These are phyloP conservation scores for Macrobrachium rosenbergii DNA, from an alignment of 1,140 invertebrate species.

Conservation along the genomic window DNA sequence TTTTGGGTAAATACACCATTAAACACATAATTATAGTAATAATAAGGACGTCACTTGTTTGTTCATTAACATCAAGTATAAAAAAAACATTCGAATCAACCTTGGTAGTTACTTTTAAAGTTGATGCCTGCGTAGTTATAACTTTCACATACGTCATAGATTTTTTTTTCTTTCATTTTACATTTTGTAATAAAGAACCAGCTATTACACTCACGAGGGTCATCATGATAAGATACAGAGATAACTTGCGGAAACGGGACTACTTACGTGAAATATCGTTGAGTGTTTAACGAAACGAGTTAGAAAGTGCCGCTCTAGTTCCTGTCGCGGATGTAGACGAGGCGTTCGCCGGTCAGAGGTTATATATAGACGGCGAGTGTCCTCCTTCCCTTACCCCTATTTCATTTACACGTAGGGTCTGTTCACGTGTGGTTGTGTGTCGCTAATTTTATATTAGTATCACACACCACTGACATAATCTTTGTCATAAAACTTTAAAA, in stretches of 20 bases:
- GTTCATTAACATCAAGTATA: too few species aligned
- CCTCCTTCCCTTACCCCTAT: slow-evolving; percentile 73
- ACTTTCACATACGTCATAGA: neutral
- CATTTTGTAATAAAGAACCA: too few species aligned
- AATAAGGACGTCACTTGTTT: too few species aligned
- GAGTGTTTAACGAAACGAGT: neutral
- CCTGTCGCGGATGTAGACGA: slow-evolving; percentile 5
- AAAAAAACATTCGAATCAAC: too few species aligned
- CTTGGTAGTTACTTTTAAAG: too few species aligned
- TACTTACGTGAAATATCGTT: too few species aligned
- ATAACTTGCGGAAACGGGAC: neutral
- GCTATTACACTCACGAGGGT: too few species aligned
- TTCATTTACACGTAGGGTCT: slow-evolving; percentile 76
- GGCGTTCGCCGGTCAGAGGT: slow-evolving; percentile 36
- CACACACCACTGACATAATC: slow-evolving; percentile 79
- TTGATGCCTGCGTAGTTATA: too few species aligned
- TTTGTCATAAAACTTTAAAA: slow-evolving; percentile 78
- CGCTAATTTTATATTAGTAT: slow-evolving; percentile 75
- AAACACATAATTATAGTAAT: too few species aligned
- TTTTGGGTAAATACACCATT: too few species aligned
- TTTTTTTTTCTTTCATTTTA: too few species aligned
- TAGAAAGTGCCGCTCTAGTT: neutral
- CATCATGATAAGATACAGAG: too few species aligned
- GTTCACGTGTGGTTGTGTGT: slow-evolving; percentile 76
- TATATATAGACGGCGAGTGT: slow-evolving; percentile 70